A percentile compares a stretch with the other conserved stretches of the same genome.
Evolutionary conservation across 2,888 invertebrate genomes (phyloP).

Genomic region (Spilarctia lutea): DNA sequence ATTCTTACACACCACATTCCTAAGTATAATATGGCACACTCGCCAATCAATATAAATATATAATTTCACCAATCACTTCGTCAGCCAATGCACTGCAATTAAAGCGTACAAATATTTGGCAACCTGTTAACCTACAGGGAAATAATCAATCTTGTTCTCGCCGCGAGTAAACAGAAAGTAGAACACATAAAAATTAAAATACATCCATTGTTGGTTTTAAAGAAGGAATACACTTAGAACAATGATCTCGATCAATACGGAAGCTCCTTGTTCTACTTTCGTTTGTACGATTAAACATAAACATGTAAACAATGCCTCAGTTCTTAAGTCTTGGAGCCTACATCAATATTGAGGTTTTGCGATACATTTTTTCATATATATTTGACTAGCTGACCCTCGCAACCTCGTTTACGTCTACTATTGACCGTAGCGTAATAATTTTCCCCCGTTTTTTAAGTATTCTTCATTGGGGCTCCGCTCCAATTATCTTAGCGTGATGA

Average conservation of each 20-base stretch:
- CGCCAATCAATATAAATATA: neutral
- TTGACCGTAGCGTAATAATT: too few relatives aligned
- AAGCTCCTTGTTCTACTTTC: slow-evolving; percentile 23
- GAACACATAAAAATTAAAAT: slow-evolving; percentile 13
- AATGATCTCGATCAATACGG: slow-evolving; percentile 25
- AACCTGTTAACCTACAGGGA: slow-evolving; percentile 1
- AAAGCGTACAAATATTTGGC: slow-evolving; percentile 16
- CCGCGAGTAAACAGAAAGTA: slow-evolving; percentile 4
- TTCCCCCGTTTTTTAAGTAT: too few relatives aligned
- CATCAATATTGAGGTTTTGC: slow-evolving; percentile 24
- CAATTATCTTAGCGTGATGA: too few relatives aligned
- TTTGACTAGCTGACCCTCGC: neutral
- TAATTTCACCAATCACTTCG: neutral
- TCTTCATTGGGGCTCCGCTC: too few relatives aligned
- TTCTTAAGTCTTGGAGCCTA: slow-evolving; percentile 14
- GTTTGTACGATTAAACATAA: slow-evolving; percentile 22
- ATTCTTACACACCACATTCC: neutral
- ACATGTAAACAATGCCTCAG: slow-evolving; percentile 14
- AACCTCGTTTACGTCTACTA: too few relatives aligned
- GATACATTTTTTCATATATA: neutral
- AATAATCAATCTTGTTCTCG: slow-evolving; percentile 4
- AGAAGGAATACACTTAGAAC: slow-evolving; percentile 14
- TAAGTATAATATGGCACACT: neutral
- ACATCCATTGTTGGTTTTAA: slow-evolving; percentile 15
- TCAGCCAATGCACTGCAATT: slow-evolving; percentile 12